Evolutionary conservation across 2,113 vertebrate species (phyloP), one percentile per base, ranked within the genome.

Genomic region (Scolopax mira): DNA sequence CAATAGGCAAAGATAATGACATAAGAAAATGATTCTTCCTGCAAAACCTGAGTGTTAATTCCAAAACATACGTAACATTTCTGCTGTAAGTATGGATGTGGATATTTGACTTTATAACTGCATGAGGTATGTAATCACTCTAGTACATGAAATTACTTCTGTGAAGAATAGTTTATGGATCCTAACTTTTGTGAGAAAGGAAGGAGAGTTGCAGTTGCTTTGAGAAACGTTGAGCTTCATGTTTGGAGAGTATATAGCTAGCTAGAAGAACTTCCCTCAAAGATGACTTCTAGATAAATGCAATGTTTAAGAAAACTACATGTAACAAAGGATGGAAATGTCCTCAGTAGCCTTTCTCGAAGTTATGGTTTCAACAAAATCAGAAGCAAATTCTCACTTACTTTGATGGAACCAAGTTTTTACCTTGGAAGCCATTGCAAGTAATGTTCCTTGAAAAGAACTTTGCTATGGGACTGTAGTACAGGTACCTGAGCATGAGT

Each of bases 31-130:
- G 0, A 49, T 74, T 90, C 28, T 86, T 93, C 48, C 48, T 79
- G 31, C 39, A 79, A 74, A 77, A 85, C 57, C 18, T 15, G 21
- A 74, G 27, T 44, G 17, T 93, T 95, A 78, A 66, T 91, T 74
- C 18, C 27, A 64, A 88, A 82, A 78, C 0, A 0, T 44, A 16
- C 46, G 10, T n/a, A 70, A 74, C 7, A 27, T 65, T 95, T 84
- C 74, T 79, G 17, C 39, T 78, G 4, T 78, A 33, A 55, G 39
- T 93, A 64, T 48, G 24, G 55, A 74, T 66, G 42, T 30, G 39
- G 52, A 44, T 78, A 48, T 91, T 91, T 89, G 75, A 49, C 55
- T 94, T 78, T 39, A 44, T 74, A 73, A 80, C 30, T 71, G 16
- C 33, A 74, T 51, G 30, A 90, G 18, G 42, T 62, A 48, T 69